phyloP scores from a whole-genome alignment of 2,113 vertebrate species.

The Phaethornis superciliosus region DNA sequence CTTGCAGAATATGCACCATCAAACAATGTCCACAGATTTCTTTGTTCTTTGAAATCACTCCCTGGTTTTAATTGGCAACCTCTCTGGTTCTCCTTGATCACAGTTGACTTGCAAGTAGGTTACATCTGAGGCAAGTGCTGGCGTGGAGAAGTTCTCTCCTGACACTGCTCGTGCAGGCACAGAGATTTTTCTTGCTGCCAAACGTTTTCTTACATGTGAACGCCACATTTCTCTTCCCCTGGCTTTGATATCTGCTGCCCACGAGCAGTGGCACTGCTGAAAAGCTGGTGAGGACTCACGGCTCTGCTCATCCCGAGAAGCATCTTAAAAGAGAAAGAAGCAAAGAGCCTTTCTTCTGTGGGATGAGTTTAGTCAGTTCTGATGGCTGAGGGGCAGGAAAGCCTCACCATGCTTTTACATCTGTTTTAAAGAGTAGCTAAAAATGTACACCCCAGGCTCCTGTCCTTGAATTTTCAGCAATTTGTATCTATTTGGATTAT shows the following conservation, averaged over 20 bases:
- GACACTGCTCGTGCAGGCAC: not conserved
- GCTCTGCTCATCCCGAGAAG: not conserved
- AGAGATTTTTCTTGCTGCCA: not conserved
- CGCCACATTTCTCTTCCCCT: not conserved
- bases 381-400: not conserved
- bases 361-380: not conserved
- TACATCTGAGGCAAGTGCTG: not conserved
- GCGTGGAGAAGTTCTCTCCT: not conserved
- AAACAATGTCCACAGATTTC: conserved; percentile 32
- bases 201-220: not conserved
- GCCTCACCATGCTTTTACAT: not conserved
- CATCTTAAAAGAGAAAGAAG: not conserved
- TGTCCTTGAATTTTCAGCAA: not conserved
- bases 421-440: not conserved
- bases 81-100: not conserved
- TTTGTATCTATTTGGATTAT: not conserved
- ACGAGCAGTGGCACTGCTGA: not conserved
- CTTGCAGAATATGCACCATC: not conserved
- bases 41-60: conserved; percentile 51
- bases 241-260: not conserved
- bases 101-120: conserved; percentile 14
- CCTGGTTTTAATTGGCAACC: conserved; percentile 40
- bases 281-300: not conserved
- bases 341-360: not conserved
- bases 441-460: not conserved